These are phyloP conservation scores for Acrocephalus scirpaceus DNA, from an alignment of 2,797 vertebrate genomes.

Conservation along the genomic window DNA sequence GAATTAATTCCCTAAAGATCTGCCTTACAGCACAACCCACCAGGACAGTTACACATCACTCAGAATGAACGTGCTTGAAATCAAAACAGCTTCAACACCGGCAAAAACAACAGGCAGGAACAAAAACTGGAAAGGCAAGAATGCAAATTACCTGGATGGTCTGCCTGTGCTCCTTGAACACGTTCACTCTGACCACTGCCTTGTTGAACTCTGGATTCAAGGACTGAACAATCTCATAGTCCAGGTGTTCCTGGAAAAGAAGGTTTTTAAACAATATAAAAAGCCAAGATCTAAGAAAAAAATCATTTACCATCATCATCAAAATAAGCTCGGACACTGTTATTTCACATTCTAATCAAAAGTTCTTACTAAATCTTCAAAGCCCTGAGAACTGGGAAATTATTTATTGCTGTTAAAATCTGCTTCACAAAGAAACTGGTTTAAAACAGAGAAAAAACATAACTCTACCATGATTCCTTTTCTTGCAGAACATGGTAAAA, in stretches of 20 bases:
- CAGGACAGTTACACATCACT: not conserved
- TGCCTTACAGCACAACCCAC: not conserved
- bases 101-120: not conserved
- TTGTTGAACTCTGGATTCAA: constrained; percentile 98
- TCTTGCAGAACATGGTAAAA: not conserved
- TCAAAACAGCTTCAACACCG: not conserved
- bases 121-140: not conserved
- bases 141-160: constrained; percentile 89
- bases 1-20: not conserved
- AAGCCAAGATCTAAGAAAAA: not conserved
- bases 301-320: not conserved
- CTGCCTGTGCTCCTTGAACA: constrained; percentile 97
- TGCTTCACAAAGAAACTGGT: not conserved
- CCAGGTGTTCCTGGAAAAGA: constrained; percentile 88
- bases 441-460: not conserved
- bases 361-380: not conserved
- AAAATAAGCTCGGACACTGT: not conserved
- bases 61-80: not conserved
- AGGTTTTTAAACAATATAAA: not conserved
- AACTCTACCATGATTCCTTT: not conserved
- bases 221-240: constrained; percentile 98
- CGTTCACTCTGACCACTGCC: constrained; percentile 94
- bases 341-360: not conserved
- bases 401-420: not conserved
- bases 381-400: not conserved